These are phyloP conservation scores for Actenoides hombroni DNA, from an alignment of 2,113 vertebrate species.

Conservation along the genomic window DNA sequence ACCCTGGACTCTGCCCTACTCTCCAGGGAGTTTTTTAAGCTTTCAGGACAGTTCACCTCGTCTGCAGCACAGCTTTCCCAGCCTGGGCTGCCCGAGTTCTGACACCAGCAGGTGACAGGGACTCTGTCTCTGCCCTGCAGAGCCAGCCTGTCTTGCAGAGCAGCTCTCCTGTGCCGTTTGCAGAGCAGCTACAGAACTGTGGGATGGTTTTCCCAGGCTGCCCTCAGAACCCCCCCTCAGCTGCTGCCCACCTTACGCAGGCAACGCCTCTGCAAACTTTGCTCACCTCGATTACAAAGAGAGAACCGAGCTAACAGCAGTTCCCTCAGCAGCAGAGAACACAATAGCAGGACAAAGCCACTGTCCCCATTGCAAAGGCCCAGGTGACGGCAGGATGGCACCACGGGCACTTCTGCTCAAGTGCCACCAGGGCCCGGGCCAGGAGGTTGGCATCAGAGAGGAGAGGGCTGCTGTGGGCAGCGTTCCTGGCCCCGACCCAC, in stretches of 20 bases:
- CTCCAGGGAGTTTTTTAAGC: background rate
- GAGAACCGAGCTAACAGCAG: background rate
- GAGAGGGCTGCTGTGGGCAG: background rate
- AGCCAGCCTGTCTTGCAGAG: accelerated
- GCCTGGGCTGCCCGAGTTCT: background rate
- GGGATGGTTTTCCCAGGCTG: background rate
- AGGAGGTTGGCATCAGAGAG: background rate
- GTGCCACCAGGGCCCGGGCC: background rate
- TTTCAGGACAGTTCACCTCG: background rate
- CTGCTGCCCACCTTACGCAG: background rate
- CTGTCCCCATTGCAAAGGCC: background rate
- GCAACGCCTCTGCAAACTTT: background rate
- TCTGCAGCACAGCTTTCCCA: background rate
- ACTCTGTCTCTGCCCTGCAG: background rate
- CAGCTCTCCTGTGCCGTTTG: accelerated
- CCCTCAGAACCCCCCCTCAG: background rate
- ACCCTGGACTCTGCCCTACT: background rate
- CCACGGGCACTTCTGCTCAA: accelerated
- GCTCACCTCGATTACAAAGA: background rate
- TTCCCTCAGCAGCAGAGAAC: background rate
- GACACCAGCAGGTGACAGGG: background rate
- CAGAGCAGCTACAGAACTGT: accelerated
- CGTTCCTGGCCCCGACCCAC: accelerated
- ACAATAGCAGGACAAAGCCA: background rate
- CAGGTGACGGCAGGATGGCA: conserved; percentile 30